Base-by-base conservation (phyloP, 1,140 invertebrate genomes). In the Papilio aristodemus region DNA sequence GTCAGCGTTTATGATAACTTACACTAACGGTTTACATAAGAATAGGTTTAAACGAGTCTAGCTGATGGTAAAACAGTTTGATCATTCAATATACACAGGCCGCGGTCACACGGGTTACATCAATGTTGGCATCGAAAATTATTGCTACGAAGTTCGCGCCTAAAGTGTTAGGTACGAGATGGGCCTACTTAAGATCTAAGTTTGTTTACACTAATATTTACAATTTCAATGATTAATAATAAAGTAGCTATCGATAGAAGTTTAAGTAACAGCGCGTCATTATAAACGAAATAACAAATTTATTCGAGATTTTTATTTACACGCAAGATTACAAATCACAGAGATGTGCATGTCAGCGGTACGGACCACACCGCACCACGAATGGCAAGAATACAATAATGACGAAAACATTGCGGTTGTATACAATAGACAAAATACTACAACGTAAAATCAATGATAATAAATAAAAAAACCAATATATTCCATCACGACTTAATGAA, bases 241-340 rank as follows among this genome's bases (percentile, higher is more conserved):
- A 82, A 85, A 87, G 80, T 81, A 77, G 83, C 78, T 76, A 77
- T 64, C 19, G 19, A 80, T 81, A 76, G 74, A 80, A 78, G 73
- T 76, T 80, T 75, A 81, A 75, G 74, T 82, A 85, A 89, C 81
- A 87, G 84, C 81, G 79, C 83, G 79, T 86, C 74, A 85, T 85
- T 88, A 88, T 82, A 87, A 86, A 91, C 85, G 86, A 91, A 89
- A 88, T 90, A 91, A 91, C 89, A 89, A 89, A 86, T 83, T 80
- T 85, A 89, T 86, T 88, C 83, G 85, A 86, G 85, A 84, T 73
- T 59, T n/a, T 78, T 91, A 91, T 89, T 84, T 91, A 91, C 89
- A 91, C 67, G 83, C 79, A 83, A 82, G 77, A 85, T 86, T 83
- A 83, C 82, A 86, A 90, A 91, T 89, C 87, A 91, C 88, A 90